Evolutionary conservation across 2,113 vertebrate species (phyloP), one percentile per base, ranked within the genome.

Genomic region (Ascaphus truei): DNA sequence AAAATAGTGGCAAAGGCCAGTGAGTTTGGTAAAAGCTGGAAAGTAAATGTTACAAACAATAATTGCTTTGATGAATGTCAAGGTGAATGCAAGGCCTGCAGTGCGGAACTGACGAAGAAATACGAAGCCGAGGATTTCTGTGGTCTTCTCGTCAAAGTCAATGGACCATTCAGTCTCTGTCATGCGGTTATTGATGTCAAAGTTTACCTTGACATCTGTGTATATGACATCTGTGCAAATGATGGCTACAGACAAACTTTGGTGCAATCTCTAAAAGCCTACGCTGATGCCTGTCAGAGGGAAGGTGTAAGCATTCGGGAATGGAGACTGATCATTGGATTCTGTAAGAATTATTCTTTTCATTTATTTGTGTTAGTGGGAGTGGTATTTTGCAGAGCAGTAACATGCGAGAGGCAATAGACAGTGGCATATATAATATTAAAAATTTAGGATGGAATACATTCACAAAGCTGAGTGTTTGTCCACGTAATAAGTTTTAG

Each of bases 311-410:
- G 1, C 23, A 41, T 83, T 37, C 75, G 75, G 25, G 64, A 68
- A 23, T 88, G 85, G 86, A 79, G 85, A 69, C 75, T 71, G 2
- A 65, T 73, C 10, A 80, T 78, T 30, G 73, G 73, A 25, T 85
- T 85, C 23, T 12, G 80, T 87, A 76, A 83, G 88, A 93, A 72
- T 34, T 33, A 34, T n/a, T n/a, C n/a, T n/a, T n/a, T n/a, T n/a
- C n/a, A n/a, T n/a, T n/a, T n/a, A n/a, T n/a, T n/a, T n/a, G n/a
- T n/a, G n/a, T n/a, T n/a, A n/a, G n/a, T n/a, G n/a, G n/a, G n/a
- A n/a, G n/a, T n/a, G n/a, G n/a, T n/a, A n/a, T n/a, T n/a, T n/a
- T n/a, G n/a, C n/a, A n/a, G n/a, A n/a, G n/a, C n/a, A n/a, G n/a
- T n/a, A n/a, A n/a, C n/a, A n/a, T n/a, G n/a, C n/a, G n/a, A n/a